Base-by-base conservation (phyloP, 2,797 vertebrate species). In the Eidolon dupreanum region DNA sequence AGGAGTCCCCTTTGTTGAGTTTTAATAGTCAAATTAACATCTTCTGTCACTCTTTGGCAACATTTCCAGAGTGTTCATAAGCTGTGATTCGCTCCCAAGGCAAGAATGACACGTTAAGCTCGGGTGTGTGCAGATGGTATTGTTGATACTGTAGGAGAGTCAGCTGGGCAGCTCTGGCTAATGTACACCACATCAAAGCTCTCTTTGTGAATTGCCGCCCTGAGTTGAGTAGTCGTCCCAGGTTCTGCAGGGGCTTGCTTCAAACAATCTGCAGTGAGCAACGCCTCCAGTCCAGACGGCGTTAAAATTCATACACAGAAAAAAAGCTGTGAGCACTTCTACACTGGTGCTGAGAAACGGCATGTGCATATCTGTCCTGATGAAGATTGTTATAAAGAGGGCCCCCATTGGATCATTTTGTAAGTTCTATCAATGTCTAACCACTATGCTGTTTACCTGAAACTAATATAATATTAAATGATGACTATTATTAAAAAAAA, bases 1-100 rank as follows among this genome's bases (percentile, higher is more conserved):
- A 90, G 61, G 85, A 90, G 53, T 19, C 82, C 73, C 88, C 85
- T 88, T 74, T 73, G 88, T 94, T 77, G 88, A 88, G 73, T 77
- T 82, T 90, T 82, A 74, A 77, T 68, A 53, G 79, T 91, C 68
- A 95, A 78, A 81, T 63, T 43, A 63, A 73, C 55, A n/a, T 68
- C 71, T 93, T 86, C 33, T 17, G 0, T 91, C 91, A 95, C 41
- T 73, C 55, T 90, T 49, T 73, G 77, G 73, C 93, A 84, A 43
- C 5, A n/a, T 36, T 96, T 90, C 75, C 75, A 90, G 88, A 77
- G 55, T 8, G 8, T 94, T 97, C 88, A 0, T 85, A 78, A 84
- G 63, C 75, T 7, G 0, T 7, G 57, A 53, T 92, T 89, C 3
- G 5, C 55, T 83, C 28, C 36, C 19, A 46, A 92, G 93, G 46